Evolutionary conservation across 2,888 invertebrate genomes (phyloP).

Genomic region (Stenurella melanura): DNA sequence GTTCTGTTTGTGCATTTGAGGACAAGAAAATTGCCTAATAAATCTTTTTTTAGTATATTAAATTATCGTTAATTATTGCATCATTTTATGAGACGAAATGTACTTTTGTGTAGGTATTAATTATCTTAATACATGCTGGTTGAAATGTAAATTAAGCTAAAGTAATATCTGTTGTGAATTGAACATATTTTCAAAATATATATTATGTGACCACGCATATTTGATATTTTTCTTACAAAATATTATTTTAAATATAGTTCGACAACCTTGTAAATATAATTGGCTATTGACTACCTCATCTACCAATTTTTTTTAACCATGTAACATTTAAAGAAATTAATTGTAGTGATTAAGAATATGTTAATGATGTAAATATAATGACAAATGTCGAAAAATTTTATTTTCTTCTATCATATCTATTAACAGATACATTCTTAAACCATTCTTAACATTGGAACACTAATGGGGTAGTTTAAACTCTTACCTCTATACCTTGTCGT

Average conservation of each 20-base stretch:
- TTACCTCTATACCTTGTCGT: too few species aligned
- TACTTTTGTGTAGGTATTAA: background rate
- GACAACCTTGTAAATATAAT: background rate
- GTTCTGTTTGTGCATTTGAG: constrained; percentile 20
- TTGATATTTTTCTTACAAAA: background rate
- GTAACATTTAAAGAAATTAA: background rate
- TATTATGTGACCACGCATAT: background rate
- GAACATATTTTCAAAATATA: background rate
- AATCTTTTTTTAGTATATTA: constrained; percentile 19
- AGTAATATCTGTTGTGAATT: background rate
- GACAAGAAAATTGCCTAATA: constrained; percentile 26
- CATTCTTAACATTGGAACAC: too few species aligned
- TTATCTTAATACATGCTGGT: too few species aligned
- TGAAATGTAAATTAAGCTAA: background rate
- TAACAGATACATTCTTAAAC: too few species aligned
- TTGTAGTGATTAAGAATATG: background rate
- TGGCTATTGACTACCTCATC: background rate
- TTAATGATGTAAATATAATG: background rate
- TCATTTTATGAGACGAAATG: background rate
- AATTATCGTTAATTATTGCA: constrained; percentile 10
- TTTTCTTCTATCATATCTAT: too few species aligned
- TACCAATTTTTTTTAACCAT: background rate
- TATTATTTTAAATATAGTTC: background rate
- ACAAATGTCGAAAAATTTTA: background rate
- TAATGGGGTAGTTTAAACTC: too few species aligned